Evolutionary conservation across 2,888 invertebrate species (phyloP), one percentile per base, ranked within the genome.

Genomic region (Drosophila antonietae): DNA sequence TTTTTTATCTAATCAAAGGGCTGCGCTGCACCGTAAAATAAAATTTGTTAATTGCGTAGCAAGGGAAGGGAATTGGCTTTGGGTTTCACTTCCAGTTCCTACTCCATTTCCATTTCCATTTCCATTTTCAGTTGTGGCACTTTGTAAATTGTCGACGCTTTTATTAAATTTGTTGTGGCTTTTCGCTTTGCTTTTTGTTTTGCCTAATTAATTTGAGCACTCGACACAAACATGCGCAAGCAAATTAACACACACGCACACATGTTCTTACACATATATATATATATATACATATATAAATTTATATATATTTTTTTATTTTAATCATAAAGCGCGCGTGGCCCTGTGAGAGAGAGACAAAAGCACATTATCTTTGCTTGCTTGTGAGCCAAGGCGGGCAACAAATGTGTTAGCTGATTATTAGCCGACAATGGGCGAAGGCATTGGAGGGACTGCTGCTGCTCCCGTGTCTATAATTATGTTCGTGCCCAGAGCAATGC

Each of bases 371-470:
- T 82, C 69, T 78, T 28, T 18, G 28, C 28, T 23, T 18, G 28
- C 51, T 57, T 12, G 37, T 18, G 28, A 49, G 20, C 31, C 8
- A 49, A n/a, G 43, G 49, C 18, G 62, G 18, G 43, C 33, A 9
- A 63, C 57, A 65, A 77, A 77, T 88, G 76, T 73, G 73, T 84
- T 82, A 78, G 85, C 88, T 86, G 88, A 88, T 86, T 88, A 82
- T 87, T 84, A 87, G 74, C 73, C 74, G 67, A 68, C 60, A 71
- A 69, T 73, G 37, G 23, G 53, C 51, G n/a, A 12, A 33, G 3
- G 20, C 12, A 18, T 28, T 5, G 28, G 41, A 15, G 33, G 52
- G 44, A 35, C 51, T 47, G 47, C 37, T 12, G 64, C 53, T 69
- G 59, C 64, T 81, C 58, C 75, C 75, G 78, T 84, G 88, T 84